Base-by-base conservation (phyloP, 2,113 vertebrate species). In the Proteles cristata region DNA sequence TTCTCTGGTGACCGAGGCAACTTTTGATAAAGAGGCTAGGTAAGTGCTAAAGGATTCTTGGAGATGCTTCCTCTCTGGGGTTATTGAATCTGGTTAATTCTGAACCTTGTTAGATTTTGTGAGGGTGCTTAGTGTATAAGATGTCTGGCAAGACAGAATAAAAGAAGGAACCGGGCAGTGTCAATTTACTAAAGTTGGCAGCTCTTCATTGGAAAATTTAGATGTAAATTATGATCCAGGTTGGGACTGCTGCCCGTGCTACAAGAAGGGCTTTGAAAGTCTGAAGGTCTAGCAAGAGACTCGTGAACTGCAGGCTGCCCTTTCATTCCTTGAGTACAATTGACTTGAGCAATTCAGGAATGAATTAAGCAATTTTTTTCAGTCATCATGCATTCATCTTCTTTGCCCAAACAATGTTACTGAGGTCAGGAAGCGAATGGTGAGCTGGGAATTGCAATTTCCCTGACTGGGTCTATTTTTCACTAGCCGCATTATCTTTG, bases 181-280 rank as follows among this genome's bases (percentile, higher is more conserved):
- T 97, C 94, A 85, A 55, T 39, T 98, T 98, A 80, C 93, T 61
- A 7, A 66, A 58, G 69, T n/a, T 98, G 98, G 96, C 97, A 83
- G 48, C 48, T 95, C 92, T 95, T 98, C 93, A 97, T 19, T 93
- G 93, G 86, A 91, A 98, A 96, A 58, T 93, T 53, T 48, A 97
- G 97, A 63, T 90, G 63, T 96, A 95, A 96, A 96, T 97, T 95
- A 45, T 12, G 82, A 79, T 89, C 84, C 66, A 65, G 94, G 81
- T 82, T 68, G 33, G 53, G 77, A 16, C 76, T 90, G 73, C 65
- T 80, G 89, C 45, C 33, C 90, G 96, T 65, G 53, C 77, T 94
- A 80, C 88, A 79, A 26, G 63, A 86, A 93, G 39, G 83, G 71
- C 81, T 15, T 4, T 82, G 74, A 87, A 61, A 90, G 53, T 39